These are phyloP conservation scores for Hyperopisus bebe DNA, from an alignment of 2,113 vertebrate genomes.

Conservation along the genomic window DNA sequence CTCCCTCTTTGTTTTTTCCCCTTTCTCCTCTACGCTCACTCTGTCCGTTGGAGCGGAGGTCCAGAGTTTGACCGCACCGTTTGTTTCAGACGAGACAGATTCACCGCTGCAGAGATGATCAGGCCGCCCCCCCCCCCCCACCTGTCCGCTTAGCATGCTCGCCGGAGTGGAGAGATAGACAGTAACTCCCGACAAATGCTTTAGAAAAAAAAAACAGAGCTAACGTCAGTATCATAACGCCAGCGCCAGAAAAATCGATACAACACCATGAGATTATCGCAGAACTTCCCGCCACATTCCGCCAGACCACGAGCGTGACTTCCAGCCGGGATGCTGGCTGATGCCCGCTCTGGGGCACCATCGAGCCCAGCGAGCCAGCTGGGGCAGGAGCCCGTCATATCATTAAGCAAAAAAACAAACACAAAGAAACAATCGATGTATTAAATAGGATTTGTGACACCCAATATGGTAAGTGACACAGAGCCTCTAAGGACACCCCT, in stretches of 20 bases:
- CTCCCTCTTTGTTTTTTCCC: neutral
- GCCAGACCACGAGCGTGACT: neutral
- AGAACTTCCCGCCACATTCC: neutral
- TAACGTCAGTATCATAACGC: constrained; percentile 11
- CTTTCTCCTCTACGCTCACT: too few relatives aligned
- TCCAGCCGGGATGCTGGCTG: neutral
- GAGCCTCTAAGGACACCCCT: neutral
- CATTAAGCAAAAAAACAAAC: neutral
- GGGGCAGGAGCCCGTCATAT: neutral
- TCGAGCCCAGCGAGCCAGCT: neutral
- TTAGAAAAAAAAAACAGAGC: neutral
- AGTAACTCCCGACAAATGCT: constrained; percentile 13
- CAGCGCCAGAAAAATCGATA: neutral
- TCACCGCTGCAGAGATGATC: neutral
- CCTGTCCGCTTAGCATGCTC: neutral
- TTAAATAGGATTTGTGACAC: neutral
- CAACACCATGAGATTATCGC: constrained; percentile 5
- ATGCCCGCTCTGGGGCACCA: neutral
- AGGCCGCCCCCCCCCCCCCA: neutral
- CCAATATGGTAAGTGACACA: neutral
- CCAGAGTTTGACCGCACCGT: neutral
- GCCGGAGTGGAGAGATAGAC: neutral
- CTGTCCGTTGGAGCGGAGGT: neutral
- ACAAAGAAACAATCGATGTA: neutral
- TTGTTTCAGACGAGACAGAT: neutral